Evolutionary conservation across 30 jellyfish, hydroid and myxozoan genomes (phyloP).

Genomic region (Hydractinia echinata): DNA sequence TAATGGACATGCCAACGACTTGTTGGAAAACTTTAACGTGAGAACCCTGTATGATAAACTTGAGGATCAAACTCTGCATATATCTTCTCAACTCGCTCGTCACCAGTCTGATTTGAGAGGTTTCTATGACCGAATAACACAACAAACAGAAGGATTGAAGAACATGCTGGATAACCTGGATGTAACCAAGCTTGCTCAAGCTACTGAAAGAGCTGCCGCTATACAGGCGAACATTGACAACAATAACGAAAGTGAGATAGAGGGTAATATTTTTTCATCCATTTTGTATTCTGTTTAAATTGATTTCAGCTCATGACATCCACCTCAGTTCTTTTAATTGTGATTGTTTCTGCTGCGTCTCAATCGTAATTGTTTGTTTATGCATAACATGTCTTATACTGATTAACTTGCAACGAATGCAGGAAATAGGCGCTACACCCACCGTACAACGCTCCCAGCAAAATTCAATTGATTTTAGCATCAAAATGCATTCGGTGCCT

Average conservation of each 20-base stretch:
- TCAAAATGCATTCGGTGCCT: too few relatives aligned
- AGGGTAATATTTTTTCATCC: neutral
- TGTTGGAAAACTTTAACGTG: constrained; percentile 89
- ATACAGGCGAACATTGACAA: constrained; percentile 59
- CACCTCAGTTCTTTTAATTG: too few relatives aligned
- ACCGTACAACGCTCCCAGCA: too few relatives aligned
- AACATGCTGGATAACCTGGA: constrained; percentile 81
- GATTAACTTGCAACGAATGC: too few relatives aligned
- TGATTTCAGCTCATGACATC: neutral
- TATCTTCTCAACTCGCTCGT: constrained; percentile 93
- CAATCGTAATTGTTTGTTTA: too few relatives aligned
- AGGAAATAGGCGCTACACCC: too few relatives aligned
- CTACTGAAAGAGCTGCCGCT: constrained; percentile 81
- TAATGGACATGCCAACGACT: constrained; percentile 41
- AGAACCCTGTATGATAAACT: constrained; percentile 92
- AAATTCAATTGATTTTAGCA: too few relatives aligned
- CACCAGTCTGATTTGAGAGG: constrained; percentile 97
- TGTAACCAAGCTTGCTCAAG: constrained; percentile 72
- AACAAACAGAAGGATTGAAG: constrained; percentile 94
- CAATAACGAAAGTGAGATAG: constrained; percentile 40
- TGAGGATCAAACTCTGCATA: constrained; percentile 92
- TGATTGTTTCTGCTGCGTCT: too few relatives aligned
- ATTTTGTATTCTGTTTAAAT: neutral
- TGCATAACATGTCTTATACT: too few relatives aligned
- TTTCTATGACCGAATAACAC: constrained; percentile 88